Evolutionary conservation across 1,140 invertebrate genomes (phyloP).

Genomic region (Drosophila insularis): DNA sequence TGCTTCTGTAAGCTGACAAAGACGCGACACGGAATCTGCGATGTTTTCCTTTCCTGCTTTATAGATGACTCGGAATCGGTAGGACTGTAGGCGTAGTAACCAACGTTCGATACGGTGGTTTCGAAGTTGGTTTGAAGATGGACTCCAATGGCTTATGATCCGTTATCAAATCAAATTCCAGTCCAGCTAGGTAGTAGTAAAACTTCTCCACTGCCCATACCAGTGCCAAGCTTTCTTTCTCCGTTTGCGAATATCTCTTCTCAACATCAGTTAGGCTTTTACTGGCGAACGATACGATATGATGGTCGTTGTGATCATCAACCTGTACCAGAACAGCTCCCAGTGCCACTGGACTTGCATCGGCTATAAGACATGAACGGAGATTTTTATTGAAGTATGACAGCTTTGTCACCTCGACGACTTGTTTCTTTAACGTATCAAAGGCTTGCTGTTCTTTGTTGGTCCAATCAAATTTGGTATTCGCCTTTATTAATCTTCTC

Average conservation of each 20-base stretch:
- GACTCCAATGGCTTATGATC: slow-evolving; percentile 15
- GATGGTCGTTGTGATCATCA: slow-evolving; percentile 8
- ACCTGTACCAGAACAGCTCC: slow-evolving; percentile 26
- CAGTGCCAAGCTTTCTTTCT: slow-evolving; percentile 12
- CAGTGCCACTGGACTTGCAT: slow-evolving; percentile 22
- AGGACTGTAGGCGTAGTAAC: slow-evolving; percentile 27
- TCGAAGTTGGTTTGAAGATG: slow-evolving; percentile 27
- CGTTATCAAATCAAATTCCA: slow-evolving; percentile 25
- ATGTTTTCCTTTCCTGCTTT: slow-evolving; percentile 24
- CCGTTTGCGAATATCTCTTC: slow-evolving; percentile 25
- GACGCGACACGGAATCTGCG: slow-evolving; percentile 13
- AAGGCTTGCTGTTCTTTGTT: slow-evolving; percentile 15
- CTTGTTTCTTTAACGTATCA: slow-evolving; percentile 1
- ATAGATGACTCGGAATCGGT: slow-evolving; percentile 13
- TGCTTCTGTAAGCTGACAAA: neutral
- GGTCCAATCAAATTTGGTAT: too few relatives aligned
- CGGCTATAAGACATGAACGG: slow-evolving; percentile 22
- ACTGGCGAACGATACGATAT: slow-evolving; percentile 34
- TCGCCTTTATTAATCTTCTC: too few relatives aligned
- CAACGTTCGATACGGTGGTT: slow-evolving; percentile 30
- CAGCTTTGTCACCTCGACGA: neutral
- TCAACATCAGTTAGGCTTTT: slow-evolving; percentile 26
- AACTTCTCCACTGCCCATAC: too few relatives aligned
- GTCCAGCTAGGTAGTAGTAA: slow-evolving; percentile 25
- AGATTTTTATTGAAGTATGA: slow-evolving; percentile 7